Base-by-base conservation (phyloP, 2,113 vertebrate genomes). In the Arvicanthis niloticus region DNA sequence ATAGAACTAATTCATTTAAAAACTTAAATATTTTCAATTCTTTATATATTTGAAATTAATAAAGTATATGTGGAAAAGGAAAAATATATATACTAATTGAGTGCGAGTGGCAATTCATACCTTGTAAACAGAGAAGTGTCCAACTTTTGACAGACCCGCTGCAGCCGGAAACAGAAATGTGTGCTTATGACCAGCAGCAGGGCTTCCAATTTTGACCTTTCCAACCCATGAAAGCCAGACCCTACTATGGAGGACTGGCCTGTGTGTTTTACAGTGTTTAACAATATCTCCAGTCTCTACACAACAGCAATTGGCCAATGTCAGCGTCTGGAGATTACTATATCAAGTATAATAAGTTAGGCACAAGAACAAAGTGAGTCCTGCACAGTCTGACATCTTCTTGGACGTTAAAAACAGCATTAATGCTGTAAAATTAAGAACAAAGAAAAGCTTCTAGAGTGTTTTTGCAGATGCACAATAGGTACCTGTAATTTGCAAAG, bases 31-130 rank as follows among this genome's bases (percentile, higher is more conserved):
- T 84, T 92, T 95, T 81, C 31, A 76, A 13, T 56, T 84, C 13
- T 94, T 89, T 62, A 70, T 40, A 34, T 91, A 86, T 58, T 93
- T 82, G 51, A 88, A 34, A 91, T 22, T 62, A n/a, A 81, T 12
- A 58, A 34, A 80, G 31, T 51, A 10, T 26, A 93, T 65, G 5
- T 77, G 24, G 70, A 90, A 81, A 92, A n/a, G 31, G 51, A 53
- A 82, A 22, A 34, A 31, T 31, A 77, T 17, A 51, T 51, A 17
- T n/a, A 76, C 75, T 53, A 81, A 53, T 58, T 58, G 10, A 81
- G 12, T 62, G 8, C 1, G 58, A 89, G 42, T 2, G 8, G 56
- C 45, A 73, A 4, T 89, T 95, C 9, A 65, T 62, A 29, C 37
- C 75, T 67, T 77, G 0, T 77, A 78, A 86, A 26, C 7, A 72